Percentiles rank a stretch among this genome's conserved stretches.
Evolutionary conservation across 30 jellyfish, hydroid and myxozoan genomes (phyloP).

Genomic region (Aurelia sp.): DNA sequence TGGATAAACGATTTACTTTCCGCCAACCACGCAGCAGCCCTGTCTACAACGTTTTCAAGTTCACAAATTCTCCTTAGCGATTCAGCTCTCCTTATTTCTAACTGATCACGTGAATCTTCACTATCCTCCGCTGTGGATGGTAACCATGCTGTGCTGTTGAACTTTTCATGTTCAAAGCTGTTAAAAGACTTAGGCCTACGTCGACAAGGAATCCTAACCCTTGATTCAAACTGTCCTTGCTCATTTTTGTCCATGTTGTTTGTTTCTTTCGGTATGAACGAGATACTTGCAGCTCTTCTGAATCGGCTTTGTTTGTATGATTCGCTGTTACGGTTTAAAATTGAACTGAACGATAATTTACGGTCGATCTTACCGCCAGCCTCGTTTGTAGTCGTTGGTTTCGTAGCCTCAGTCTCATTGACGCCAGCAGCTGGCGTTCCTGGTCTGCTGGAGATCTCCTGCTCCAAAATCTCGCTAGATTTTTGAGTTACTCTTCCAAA

Average conservation of each 20-base stretch:
- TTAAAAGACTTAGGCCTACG: constrained; percentile 57
- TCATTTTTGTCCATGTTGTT: background rate
- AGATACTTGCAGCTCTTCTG: constrained; percentile 52
- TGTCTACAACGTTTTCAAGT: constrained; percentile 42
- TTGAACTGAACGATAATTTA: constrained; percentile 52
- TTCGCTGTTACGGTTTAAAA: constrained; percentile 58
- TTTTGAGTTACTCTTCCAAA: too few species aligned
- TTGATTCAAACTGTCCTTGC: constrained; percentile 14
- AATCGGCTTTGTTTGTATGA: constrained; percentile 52
- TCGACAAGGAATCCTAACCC: constrained; percentile 28
- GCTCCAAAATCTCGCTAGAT: background rate
- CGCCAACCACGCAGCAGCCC: constrained; percentile 67
- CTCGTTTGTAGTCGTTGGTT: background rate
- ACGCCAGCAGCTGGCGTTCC: background rate
- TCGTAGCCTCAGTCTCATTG: background rate
- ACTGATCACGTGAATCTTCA: constrained; percentile 4
- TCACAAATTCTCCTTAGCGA: background rate
- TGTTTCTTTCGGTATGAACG: constrained; percentile 18
- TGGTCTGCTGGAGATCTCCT: background rate
- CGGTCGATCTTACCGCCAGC: constrained; percentile 31
- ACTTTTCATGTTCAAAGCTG: constrained; percentile 28
- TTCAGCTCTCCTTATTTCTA: background rate
- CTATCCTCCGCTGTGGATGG: constrained; percentile 8
- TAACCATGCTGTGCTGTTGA: background rate
- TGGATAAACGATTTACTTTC: constrained; percentile 51